phyloP scores from a whole-genome alignment of 2,888 invertebrate species.

The Drosophila nr. perissopoda region DNA sequence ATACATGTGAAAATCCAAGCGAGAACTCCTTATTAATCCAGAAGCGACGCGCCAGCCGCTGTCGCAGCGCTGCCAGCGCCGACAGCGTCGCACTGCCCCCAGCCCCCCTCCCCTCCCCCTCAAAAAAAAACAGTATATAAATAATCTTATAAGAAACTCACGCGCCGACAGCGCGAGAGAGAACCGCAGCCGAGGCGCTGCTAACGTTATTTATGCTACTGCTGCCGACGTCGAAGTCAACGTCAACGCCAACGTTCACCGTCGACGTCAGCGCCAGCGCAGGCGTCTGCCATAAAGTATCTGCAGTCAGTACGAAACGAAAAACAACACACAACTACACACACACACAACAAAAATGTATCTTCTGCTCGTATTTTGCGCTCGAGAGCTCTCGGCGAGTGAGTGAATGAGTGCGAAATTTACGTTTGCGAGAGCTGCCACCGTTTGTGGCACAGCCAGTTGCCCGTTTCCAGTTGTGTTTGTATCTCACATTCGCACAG shows the following conservation, averaged over 20 bases:
- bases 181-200: constrained; percentile 45
- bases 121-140: constrained; percentile 71
- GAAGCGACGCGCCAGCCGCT: constrained; percentile 68
- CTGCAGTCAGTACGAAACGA: constrained; percentile 54
- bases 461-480: constrained; percentile 58
- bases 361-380: constrained; percentile 55
- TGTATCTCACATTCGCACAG: constrained; percentile 44
- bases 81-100: constrained; percentile 26
- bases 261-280: constrained; percentile 21
- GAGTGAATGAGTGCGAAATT: constrained; percentile 63
- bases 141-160: constrained; percentile 83
- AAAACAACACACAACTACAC: constrained; percentile 13
- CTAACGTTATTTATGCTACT: constrained; percentile 46
- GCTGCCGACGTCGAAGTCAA: constrained; percentile 25
- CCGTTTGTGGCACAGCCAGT: constrained; percentile 50
- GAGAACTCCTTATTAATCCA: constrained; percentile 85
- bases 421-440: constrained; percentile 52
- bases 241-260: constrained; percentile 21
- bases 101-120: not conserved
- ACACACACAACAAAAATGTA: constrained; percentile 28
- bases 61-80: constrained; percentile 54
- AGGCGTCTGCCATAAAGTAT: constrained; percentile 67
- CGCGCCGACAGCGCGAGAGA: constrained; percentile 60
- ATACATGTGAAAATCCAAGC: constrained; percentile 85
- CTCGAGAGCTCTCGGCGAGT: constrained; percentile 35